A percentile compares a stretch with the other conserved stretches of the same genome.
Evolutionary conservation across 2,888 invertebrate species (phyloP).

Genomic region (Andrena marginata): DNA sequence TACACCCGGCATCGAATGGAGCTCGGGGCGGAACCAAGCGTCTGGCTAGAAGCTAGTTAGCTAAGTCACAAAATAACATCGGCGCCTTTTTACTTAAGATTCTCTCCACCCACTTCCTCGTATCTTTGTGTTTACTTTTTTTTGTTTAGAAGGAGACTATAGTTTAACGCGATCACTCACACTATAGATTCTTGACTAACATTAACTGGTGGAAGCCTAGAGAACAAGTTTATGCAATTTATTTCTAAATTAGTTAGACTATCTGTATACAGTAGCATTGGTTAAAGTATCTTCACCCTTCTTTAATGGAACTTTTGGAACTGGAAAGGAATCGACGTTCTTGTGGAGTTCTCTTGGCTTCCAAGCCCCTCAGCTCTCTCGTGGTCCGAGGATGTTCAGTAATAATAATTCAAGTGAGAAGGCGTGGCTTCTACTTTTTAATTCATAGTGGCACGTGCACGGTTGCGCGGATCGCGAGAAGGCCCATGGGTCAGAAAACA

Average conservation of each 20-base stretch:
- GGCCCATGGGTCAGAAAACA: conserved; percentile 9
- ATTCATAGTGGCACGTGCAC: conserved; percentile 15
- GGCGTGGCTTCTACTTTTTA: background rate
- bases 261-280: background rate
- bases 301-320: background rate
- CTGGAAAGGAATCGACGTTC: background rate
- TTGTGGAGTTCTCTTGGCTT: conserved; percentile 25
- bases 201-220: conserved; percentile 1
- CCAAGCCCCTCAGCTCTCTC: background rate
- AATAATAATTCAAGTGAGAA: background rate
- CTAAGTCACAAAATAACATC: conserved; percentile 54
- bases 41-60: conserved; percentile 55
- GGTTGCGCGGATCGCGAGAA: conserved; percentile 4
- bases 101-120: background rate
- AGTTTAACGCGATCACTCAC: conserved; percentile 11
- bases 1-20: conserved; percentile 57
- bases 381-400: background rate
- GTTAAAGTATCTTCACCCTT: background rate
- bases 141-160: conserved; percentile 1
- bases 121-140: background rate
- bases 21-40: conserved; percentile 40
- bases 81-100: conserved; percentile 26
- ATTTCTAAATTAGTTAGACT: too few relatives aligned
- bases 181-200: conserved; percentile 16
- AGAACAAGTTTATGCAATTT: conserved; percentile 3